Evolutionary conservation across 2,797 vertebrate species (phyloP), one percentile per base, ranked within the genome.

Genomic region (Clamator glandarius): DNA sequence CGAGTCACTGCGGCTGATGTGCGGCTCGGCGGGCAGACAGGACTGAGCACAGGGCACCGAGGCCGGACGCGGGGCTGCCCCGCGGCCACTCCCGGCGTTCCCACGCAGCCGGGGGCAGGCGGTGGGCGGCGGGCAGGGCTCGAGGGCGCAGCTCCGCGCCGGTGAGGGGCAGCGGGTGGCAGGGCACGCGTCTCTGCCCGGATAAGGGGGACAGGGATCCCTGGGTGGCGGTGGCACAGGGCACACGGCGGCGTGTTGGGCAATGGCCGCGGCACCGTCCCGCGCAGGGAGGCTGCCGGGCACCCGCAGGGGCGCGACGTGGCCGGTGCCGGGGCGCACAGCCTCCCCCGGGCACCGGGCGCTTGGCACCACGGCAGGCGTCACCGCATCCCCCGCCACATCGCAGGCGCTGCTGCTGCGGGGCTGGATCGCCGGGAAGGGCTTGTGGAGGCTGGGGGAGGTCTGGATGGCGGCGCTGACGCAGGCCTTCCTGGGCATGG

Each of bases 381-480:
- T 97, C 81, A 77, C n/a, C 12, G 2, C 94, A 6, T 96, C 96
- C 10, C 91, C 96, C 13, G 97, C 92, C 11, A 98, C 96, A 31
- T 98, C 97, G 33, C 97, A 96, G 12, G 98, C 73, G 58, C 98
- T 98, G 78, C 97, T 97, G 96, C 98, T 98, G 84, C 96, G 97
- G 76, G 94, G 86, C 41, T 97, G 97, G 26, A 96, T 69, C 48
- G 96, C 95, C 31, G 96, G 90, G 85, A 96, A 97, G 88, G 97
- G 97, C 91, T 98, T 98, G 89, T 97, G 98, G 42, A 98, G 97
- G 96, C 98, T 98, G 86, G 98, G 98, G 19, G 98, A 98, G 74
- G 98, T 98, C 94, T 98, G 98, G 93, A 98, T 98, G 96, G 98
- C 98, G 57, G 98, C 98, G 97, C 98, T 99, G 97, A 97, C 98